Evolutionary conservation across 2,113 vertebrate genomes (phyloP).

Genomic region (Salvator merianae): DNA sequence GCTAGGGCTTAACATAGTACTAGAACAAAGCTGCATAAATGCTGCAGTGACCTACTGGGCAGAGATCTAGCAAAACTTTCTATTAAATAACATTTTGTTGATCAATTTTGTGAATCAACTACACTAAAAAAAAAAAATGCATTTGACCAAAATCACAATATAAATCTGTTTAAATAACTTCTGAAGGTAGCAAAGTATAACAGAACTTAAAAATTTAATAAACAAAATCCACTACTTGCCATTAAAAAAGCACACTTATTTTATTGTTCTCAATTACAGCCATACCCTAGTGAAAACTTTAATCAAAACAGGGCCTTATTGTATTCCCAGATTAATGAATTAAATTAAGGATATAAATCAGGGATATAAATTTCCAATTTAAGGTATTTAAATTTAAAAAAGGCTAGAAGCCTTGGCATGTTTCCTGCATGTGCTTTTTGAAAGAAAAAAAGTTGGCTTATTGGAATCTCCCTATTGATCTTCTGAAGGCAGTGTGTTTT

Average conservation of each 20-base stretch:
- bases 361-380: too few relatives aligned
- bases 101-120: not conserved
- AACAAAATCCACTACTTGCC: not conserved
- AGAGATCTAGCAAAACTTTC: not conserved
- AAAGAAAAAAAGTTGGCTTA: not conserved
- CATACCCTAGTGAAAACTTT: too few relatives aligned
- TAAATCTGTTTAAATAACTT: not conserved
- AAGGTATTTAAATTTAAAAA: too few relatives aligned
- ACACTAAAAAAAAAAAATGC: too few relatives aligned
- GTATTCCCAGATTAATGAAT: too few relatives aligned
- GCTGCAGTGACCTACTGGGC: not conserved
- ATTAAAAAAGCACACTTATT: not conserved
- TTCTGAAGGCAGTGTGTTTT: not conserved
- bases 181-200: not conserved
- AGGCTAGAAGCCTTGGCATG: too few relatives aligned
- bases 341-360: too few relatives aligned
- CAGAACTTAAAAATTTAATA: not conserved
- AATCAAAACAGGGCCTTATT: too few relatives aligned
- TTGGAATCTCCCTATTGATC: not conserved
- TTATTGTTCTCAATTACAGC: too few relatives aligned
- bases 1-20: too few relatives aligned
- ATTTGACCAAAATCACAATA: not conserved
- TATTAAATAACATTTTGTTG: not conserved
- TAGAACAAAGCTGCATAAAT: too few relatives aligned
- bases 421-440: not conserved